A percentile compares a stretch with the other conserved stretches of the same genome.
Conservation (phyloP, 2,113 vertebrate genomes). For the Oostethus manadensis region DNA sequence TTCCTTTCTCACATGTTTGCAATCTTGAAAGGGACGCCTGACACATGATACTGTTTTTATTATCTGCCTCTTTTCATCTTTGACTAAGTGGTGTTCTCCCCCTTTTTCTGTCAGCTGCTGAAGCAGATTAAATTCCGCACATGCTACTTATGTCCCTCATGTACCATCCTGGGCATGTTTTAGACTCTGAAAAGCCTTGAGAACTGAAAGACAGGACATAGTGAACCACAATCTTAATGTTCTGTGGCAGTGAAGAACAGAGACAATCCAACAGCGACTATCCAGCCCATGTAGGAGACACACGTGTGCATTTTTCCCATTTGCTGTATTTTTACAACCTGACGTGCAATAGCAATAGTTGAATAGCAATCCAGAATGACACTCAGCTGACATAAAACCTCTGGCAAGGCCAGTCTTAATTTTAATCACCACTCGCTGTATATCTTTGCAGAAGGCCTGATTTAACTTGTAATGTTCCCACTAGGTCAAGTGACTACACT, state of each 20-base stretch:
- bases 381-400: neutral
- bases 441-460: too few relatives aligned
- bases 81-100: neutral
- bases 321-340: neutral
- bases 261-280: constrained; percentile 15
- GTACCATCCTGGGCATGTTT: constrained; percentile 4
- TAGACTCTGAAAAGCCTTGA: constrained; percentile 7
- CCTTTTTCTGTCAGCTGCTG: constrained; percentile 13
- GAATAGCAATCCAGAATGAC: neutral
- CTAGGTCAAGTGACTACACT: too few relatives aligned
- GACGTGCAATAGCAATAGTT: too few relatives aligned
- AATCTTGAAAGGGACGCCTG: neutral
- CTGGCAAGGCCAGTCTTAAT: neutral
- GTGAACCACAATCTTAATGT: constrained; percentile 33
- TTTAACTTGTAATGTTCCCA: too few relatives aligned
- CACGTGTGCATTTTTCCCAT: neutral
- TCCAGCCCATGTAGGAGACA: constrained; percentile 16
- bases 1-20: neutral
- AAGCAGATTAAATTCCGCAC: constrained; percentile 7
- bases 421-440: too few relatives aligned
- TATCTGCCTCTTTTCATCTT: neutral
- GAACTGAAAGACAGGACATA: constrained; percentile 23
- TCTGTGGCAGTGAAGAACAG: constrained; percentile 3
- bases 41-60: neutral
- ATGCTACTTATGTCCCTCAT: neutral